Base-by-base conservation (phyloP, 2,888 invertebrate species). In the Drosophila recens region DNA sequence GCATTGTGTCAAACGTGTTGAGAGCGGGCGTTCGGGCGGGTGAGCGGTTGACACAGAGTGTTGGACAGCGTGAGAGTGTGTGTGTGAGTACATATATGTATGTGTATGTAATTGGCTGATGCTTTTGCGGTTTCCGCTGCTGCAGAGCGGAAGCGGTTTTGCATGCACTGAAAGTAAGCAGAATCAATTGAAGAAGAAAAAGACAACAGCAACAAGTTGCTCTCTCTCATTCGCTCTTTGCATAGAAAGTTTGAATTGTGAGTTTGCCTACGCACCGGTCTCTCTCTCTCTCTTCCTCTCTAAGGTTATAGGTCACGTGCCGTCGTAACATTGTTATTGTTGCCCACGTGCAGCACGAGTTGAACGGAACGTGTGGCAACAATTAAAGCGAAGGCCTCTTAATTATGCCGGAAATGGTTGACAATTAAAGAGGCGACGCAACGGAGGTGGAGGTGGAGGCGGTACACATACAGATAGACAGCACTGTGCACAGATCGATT, bases 341-440 rank as follows among this genome's bases (percentile, higher is more conserved):
- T 65, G 78, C 82, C 72, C 87, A 85, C 87, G 85, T 67, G 75
- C 45, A 48, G 62, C 36, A 71, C 66, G 58, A 68, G 69, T 59
- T 42, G 34, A 58, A 36, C 20, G 51, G 82, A 67, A 87, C 84
- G 87, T 84, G 84, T 84, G 87, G 79, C 82, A 82, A 84, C 84
- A 84, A 84, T 84, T 84, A 84, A 79, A 71, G 42, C 20, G 74
- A 73, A 74, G 82, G 80, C 67, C 79, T 72, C 42, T 70, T 84
- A 83, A 87, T 85, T 84, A 82, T 71, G 65, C 84, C 84, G 84
- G 84, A 84, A 82, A 74, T 76, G 72, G 63, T 68, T 66, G 75
- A 69, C 75, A 78, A 77, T 78, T 70, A 64, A 70, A 63, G 51
- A 27, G 45, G 40, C 10, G 40, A 27, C 3, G 11, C 30, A 36